Percentiles rank a stretch among this genome's conserved stretches.
These are phyloP conservation scores for Phalacrocorax pelagicus DNA, from an alignment of 2,113 vertebrate species.

Conservation along the genomic window DNA sequence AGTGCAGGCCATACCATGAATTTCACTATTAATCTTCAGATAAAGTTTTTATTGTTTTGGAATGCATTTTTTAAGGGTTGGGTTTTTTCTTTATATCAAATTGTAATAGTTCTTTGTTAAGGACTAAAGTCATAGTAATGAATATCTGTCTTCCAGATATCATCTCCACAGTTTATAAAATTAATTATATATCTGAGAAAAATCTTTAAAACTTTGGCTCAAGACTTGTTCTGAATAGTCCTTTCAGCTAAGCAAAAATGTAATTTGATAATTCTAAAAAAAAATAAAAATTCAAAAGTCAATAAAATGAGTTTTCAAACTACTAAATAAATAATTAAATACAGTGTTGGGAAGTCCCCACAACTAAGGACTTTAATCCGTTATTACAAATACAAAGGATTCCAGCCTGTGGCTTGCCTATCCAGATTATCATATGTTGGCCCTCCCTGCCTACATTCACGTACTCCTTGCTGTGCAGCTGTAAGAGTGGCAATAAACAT, in stretches of 20 bases:
- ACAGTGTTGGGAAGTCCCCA: not conserved
- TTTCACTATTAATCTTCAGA: not conserved
- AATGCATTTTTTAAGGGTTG: not conserved
- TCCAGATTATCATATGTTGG: not conserved
- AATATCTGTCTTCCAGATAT: conserved; percentile 1
- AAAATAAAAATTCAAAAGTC: not conserved
- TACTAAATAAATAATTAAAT: not conserved
- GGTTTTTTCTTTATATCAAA: not conserved
- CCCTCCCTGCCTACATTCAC: not conserved
- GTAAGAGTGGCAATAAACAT: not conserved
- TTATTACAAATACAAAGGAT: not conserved
- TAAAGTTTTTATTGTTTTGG: not conserved
- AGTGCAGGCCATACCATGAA: not conserved
- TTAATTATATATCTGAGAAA: not conserved
- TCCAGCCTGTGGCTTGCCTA: not conserved
- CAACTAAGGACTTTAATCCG: not conserved
- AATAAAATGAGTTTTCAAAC: not conserved
- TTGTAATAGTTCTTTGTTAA: not conserved
- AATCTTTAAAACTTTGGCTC: not conserved
- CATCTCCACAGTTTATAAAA: not conserved
- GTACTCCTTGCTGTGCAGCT: not conserved
- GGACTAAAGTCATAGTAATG: not conserved
- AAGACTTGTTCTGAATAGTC: not conserved
- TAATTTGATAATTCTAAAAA: not conserved
- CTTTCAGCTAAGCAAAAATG: not conserved